Percentiles rank a stretch among this genome's conserved stretches.
phyloP scores from a whole-genome alignment of 2,797 vertebrate genomes.

The Basileuterus tristriatus region DNA sequence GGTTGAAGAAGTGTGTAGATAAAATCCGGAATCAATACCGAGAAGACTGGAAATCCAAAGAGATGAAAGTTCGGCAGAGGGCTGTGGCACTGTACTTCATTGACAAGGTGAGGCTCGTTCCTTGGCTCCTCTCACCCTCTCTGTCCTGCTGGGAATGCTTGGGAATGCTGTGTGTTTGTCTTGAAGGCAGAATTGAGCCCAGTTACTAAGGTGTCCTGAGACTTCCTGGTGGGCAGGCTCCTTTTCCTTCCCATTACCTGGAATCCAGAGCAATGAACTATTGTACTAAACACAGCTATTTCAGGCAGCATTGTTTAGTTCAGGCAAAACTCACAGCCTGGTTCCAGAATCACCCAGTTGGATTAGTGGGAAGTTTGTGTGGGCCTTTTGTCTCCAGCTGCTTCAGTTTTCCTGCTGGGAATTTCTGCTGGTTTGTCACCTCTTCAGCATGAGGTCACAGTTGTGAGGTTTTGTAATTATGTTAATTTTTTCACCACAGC shows the following conservation, averaged over 20 bases:
- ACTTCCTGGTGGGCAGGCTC: background rate
- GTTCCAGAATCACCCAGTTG: background rate
- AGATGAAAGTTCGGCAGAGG: constrained; percentile 95
- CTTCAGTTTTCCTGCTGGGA: constrained; percentile 31
- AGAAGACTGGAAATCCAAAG: constrained; percentile 98
- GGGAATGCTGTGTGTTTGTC: background rate
- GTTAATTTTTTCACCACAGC: background rate
- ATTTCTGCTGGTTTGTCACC: constrained; percentile 32
- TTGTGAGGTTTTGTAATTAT: background rate
- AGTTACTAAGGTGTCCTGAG: background rate
- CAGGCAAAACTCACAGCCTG: constrained; percentile 21
- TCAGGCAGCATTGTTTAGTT: constrained; percentile 38
- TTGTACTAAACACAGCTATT: constrained; percentile 10
- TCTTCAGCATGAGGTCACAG: constrained; percentile 16
- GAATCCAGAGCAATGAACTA: constrained; percentile 14
- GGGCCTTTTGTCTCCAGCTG: constrained; percentile 40
- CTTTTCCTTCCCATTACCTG: constrained; percentile 59
- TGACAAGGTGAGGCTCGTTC: constrained; percentile 85
- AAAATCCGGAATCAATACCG: constrained; percentile 90
- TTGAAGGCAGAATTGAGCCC: background rate
- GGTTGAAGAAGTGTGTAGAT: constrained; percentile 93
- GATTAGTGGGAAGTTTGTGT: background rate
- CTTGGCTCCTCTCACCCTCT: background rate
- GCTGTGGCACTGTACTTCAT: constrained; percentile 98
- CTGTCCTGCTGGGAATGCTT: background rate